phyloP scores from a whole-genome alignment of 1,140 invertebrate genomes.

The Heliothis subflexa region DNA sequence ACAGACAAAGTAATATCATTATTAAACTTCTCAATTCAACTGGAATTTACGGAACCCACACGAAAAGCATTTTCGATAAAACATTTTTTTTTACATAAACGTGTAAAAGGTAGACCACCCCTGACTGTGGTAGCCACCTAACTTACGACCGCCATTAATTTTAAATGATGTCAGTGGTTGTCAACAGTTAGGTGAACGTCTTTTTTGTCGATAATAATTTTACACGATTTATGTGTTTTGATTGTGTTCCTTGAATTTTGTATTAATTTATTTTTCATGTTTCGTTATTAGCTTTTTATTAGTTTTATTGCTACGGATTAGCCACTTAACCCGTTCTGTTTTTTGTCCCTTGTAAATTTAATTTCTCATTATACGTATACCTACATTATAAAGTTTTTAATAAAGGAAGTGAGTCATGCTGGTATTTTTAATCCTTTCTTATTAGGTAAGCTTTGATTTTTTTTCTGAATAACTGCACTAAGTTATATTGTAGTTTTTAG shows the following conservation, averaged over 20 bases:
- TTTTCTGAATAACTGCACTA: no score
- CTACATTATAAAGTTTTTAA: conserved; percentile 18
- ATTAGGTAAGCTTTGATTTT: background rate
- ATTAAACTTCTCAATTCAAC: conserved; percentile 7
- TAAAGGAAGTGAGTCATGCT: conserved; percentile 26
- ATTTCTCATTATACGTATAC: conserved; percentile 23
- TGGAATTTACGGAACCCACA: conserved; percentile 31
- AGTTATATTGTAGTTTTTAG: no score
- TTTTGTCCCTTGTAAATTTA: conserved; percentile 39
- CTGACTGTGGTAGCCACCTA: conserved; percentile 76
- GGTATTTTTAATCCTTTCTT: conserved; percentile 4
- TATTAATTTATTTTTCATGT: conserved; percentile 46
- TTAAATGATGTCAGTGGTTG: conserved; percentile 75
- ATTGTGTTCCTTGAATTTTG: conserved; percentile 52
- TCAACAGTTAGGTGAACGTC: conserved; percentile 73
- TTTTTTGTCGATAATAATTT: conserved; percentile 70
- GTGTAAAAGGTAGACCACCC: conserved; percentile 70
- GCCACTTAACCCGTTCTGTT: conserved; percentile 40
- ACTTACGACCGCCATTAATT: conserved; percentile 78
- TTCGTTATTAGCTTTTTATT: conserved; percentile 47
- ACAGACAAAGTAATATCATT: conserved; percentile 30
- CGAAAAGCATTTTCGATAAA: conserved; percentile 6
- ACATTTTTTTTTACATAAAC: conserved; percentile 56
- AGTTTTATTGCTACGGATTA: conserved; percentile 28
- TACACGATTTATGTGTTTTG: conserved; percentile 73